Conservation (phyloP, 1,140 invertebrate species). For the Tribolium castaneum region DNA sequence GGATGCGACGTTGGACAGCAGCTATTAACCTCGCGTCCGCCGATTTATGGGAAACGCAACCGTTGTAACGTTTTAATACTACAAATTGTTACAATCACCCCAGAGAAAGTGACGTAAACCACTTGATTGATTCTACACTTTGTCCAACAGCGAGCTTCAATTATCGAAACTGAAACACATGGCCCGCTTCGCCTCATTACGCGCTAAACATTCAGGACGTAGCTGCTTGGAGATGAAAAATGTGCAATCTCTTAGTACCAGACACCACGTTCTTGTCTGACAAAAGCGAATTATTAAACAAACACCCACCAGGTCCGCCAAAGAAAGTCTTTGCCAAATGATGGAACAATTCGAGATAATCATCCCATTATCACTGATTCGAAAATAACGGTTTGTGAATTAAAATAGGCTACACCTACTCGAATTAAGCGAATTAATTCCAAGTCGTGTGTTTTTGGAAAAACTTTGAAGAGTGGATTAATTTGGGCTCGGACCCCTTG, state of each 20-base stretch:
- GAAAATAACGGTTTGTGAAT: too few relatives aligned
- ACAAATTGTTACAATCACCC: slow-evolving; percentile 25
- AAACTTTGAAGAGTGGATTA: too few relatives aligned
- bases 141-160: slow-evolving; percentile 1
- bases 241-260: not conserved
- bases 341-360: slow-evolving; percentile 17
- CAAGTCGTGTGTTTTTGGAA: too few relatives aligned
- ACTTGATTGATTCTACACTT: not conserved
- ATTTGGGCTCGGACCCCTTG: too few relatives aligned
- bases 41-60: slow-evolving; percentile 11
- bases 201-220: slow-evolving; percentile 14
- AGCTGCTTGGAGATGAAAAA: slow-evolving; percentile 6
- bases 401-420: too few relatives aligned
- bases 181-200: slow-evolving; percentile 23
- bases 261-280: not conserved
- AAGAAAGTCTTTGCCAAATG: slow-evolving; percentile 1
- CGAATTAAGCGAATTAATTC: too few relatives aligned
- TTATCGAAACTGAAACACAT: slow-evolving; percentile 17
- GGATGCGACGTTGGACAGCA: slow-evolving; percentile 1
- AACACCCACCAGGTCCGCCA: slow-evolving; percentile 16
- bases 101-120: not conserved
- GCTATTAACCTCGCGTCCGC: slow-evolving; percentile 4
- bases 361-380: not conserved
- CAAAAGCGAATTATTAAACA: slow-evolving; percentile 20
- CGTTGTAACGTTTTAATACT: slow-evolving; percentile 6